Evolutionary conservation across 2,888 invertebrate genomes (phyloP).

Genomic region (Ceratothoa steindachneri): DNA sequence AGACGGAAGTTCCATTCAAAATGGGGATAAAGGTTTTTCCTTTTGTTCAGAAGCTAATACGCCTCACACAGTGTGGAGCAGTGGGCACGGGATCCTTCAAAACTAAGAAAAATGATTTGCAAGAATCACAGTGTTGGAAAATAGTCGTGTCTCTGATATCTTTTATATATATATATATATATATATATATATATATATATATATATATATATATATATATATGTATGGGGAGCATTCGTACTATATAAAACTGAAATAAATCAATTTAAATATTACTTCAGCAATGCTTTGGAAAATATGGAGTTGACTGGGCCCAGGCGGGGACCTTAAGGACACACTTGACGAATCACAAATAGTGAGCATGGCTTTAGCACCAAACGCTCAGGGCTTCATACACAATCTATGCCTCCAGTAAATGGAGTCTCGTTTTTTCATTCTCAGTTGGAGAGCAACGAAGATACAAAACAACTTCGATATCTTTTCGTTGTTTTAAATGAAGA

Average conservation of each 20-base stretch:
- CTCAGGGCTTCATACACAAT: conserved; percentile 24
- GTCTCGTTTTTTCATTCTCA: background rate
- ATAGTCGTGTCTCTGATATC: background rate
- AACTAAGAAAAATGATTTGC: background rate
- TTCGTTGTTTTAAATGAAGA: background rate
- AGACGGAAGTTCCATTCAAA: no score
- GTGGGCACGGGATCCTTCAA: no score
- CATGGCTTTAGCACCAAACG: conserved; percentile 47
- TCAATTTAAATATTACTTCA: conserved; percentile 2
- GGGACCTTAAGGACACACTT: conserved; percentile 46
- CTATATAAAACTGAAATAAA: background rate
- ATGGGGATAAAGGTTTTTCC: no score
- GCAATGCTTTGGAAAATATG: conserved; percentile 17
- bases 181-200: conserved; percentile 12
- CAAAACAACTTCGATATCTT: background rate
- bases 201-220: background rate
- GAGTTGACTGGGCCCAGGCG: conserved; percentile 44
- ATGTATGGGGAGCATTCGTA: background rate
- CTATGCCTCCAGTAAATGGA: background rate
- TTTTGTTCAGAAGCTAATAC: no score
- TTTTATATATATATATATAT: background rate
- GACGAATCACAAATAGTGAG: conserved; percentile 47
- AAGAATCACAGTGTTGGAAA: background rate
- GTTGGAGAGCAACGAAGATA: background rate
- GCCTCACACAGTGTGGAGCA: no score